A percentile compares a stretch with the other conserved stretches of the same genome.
Conservation (phyloP, 2,113 vertebrate species). For the Pterocles burchelli region DNA sequence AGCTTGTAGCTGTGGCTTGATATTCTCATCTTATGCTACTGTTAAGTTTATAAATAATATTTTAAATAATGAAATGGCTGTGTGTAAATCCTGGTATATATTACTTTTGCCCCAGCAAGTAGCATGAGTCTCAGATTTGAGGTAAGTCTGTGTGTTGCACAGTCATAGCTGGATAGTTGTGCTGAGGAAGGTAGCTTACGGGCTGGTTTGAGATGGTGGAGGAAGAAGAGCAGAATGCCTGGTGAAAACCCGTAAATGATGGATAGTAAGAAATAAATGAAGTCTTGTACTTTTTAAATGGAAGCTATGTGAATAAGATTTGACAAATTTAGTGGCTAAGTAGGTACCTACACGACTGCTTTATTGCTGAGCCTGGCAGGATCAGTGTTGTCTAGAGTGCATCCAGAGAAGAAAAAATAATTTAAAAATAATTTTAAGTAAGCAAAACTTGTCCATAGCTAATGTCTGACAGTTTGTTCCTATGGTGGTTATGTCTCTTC, state of each 20-base stretch:
- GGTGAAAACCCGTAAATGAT: not conserved
- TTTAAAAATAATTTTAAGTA: not conserved
- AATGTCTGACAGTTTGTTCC: not conserved
- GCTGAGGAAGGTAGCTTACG: not conserved
- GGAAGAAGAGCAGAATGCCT: not conserved
- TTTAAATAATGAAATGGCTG: not conserved
- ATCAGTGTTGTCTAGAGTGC: not conserved
- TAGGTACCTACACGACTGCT: not conserved
- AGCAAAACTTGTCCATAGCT: not conserved
- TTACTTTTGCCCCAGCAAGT: not conserved
- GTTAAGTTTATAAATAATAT: not conserved
- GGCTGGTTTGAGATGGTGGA: not conserved
- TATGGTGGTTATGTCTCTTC: not conserved
- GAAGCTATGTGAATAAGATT: not conserved
- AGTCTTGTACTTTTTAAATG: not conserved
- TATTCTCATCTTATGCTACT: not conserved
- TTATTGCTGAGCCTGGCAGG: not conserved
- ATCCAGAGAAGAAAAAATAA: not conserved
- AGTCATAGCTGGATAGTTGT: not conserved
- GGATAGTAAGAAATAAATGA: not conserved
- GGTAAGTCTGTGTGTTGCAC: not conserved
- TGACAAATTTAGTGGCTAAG: not conserved
- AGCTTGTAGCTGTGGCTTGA: accelerated
- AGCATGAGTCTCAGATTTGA: not conserved
- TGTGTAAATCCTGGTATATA: not conserved